A percentile compares a stretch with the other conserved stretches of the same genome.
phyloP scores from a whole-genome alignment of 2,888 invertebrate genomes.

The Synergus gifuensis region DNA sequence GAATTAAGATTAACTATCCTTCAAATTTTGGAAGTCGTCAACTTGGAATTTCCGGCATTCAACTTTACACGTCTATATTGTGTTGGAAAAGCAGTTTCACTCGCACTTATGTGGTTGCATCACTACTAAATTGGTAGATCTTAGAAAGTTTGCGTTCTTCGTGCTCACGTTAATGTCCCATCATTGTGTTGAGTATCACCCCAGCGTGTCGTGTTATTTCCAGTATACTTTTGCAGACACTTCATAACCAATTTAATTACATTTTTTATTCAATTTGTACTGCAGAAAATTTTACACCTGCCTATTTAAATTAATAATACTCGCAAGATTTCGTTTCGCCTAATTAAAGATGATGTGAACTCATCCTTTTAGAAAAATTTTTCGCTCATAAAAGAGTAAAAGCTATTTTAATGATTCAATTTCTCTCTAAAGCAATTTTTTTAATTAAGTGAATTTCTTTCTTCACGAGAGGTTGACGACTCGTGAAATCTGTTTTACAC shows the following conservation, averaged over 20 bases:
- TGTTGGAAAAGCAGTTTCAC: constrained; percentile 69
- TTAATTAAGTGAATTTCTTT: neutral
- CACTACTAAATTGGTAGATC: constrained; percentile 67
- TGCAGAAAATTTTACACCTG: neutral
- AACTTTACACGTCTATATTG: constrained; percentile 28
- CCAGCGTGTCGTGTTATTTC: constrained; percentile 52
- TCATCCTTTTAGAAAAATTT: neutral
- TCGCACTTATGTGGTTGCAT: constrained; percentile 66
- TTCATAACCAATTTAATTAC: constrained; percentile 26
- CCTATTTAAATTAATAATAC: neutral
- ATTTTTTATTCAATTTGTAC: neutral
- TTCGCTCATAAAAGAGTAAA: neutral
- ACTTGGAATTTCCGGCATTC: constrained; percentile 19
- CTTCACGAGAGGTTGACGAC: neutral
- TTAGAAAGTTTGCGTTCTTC: constrained; percentile 69
- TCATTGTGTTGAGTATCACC: constrained; percentile 59
- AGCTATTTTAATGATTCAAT: neutral
- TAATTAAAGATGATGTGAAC: neutral
- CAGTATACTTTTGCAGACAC: neutral
- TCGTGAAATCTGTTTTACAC: too few relatives aligned
- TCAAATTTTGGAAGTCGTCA: constrained; percentile 14
- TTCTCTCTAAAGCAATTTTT: neutral
- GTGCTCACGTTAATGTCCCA: constrained; percentile 65
- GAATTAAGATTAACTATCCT: constrained; percentile 8
- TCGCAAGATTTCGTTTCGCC: neutral